These are phyloP conservation scores for Conops quadrifasciatus DNA, from an alignment of 2,888 invertebrate species.

Conservation along the genomic window DNA sequence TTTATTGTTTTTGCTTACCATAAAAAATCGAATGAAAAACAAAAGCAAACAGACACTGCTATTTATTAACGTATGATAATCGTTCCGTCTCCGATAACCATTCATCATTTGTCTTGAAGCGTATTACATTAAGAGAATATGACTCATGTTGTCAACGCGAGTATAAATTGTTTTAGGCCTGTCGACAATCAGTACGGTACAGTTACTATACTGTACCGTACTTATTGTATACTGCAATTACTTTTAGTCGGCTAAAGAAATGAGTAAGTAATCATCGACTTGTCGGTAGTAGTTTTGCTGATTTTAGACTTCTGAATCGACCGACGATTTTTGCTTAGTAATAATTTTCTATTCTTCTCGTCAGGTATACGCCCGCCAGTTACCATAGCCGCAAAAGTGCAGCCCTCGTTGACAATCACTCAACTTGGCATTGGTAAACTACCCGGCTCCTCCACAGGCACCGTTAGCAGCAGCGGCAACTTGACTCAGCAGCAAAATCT, in stretches of 20 bases:
- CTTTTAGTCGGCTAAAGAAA: no score
- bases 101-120: not conserved
- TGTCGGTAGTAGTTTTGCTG: no score
- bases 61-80: conserved; percentile 24
- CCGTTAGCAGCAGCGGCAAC: conserved; percentile 41
- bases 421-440: conserved; percentile 61
- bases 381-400: conserved; percentile 63
- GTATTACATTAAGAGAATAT: conserved; percentile 18
- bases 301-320: no score
- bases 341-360: conserved; percentile 22
- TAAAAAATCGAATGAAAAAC: conserved; percentile 2
- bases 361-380: conserved; percentile 60
- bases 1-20: conserved; percentile 11
- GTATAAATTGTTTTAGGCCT: not conserved
- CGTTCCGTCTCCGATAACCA: conserved; percentile 17
- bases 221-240: no score
- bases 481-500: conserved; percentile 51
- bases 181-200: not conserved
- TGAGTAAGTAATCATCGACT: no score
- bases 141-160: conserved; percentile 24
- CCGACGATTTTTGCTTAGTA: no score
- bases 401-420: conserved; percentile 64
- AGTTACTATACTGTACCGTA: no score
- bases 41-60: conserved; percentile 15
- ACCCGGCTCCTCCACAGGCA: conserved; percentile 46